Conservation (phyloP, 2,888 invertebrate genomes). For the Acheta domesticus region DNA sequence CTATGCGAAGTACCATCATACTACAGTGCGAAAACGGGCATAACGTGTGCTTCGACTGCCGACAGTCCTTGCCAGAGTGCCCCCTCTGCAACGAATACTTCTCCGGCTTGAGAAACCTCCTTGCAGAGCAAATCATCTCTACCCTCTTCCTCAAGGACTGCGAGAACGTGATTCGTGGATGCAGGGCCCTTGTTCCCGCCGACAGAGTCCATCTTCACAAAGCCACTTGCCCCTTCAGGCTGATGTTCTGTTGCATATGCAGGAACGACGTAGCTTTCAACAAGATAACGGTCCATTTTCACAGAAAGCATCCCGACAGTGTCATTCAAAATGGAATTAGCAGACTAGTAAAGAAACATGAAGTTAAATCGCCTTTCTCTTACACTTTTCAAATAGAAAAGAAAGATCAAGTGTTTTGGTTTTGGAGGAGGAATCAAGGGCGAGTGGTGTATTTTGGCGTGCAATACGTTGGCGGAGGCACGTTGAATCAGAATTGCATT, state of each 20-base stretch:
- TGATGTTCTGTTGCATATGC: not conserved
- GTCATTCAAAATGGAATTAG: not conserved
- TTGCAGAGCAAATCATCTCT: not conserved
- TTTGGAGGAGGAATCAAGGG: not conserved
- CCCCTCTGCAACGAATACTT: not conserved
- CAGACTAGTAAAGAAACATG: not conserved
- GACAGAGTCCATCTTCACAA: not conserved
- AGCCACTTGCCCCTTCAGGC: not conserved
- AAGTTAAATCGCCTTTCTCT: not conserved
- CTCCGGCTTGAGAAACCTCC: not conserved
- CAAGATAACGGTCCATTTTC: not conserved
- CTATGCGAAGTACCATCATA: not conserved
- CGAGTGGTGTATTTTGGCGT: not conserved
- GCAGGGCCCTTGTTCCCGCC: too few species aligned
- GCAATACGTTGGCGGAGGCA: not conserved
- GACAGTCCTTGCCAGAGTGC: not conserved
- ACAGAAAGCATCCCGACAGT: not conserved
- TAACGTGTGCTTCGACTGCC: not conserved
- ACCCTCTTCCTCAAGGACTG: not conserved
- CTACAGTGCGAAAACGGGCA: not conserved
- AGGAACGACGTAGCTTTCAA: not conserved
- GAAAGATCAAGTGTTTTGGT: not conserved
- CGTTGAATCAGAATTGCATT: not conserved
- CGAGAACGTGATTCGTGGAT: not conserved
- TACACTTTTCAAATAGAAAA: not conserved